Base-by-base conservation (phyloP, 1,140 invertebrate species). In the Drosophila elegans region DNA sequence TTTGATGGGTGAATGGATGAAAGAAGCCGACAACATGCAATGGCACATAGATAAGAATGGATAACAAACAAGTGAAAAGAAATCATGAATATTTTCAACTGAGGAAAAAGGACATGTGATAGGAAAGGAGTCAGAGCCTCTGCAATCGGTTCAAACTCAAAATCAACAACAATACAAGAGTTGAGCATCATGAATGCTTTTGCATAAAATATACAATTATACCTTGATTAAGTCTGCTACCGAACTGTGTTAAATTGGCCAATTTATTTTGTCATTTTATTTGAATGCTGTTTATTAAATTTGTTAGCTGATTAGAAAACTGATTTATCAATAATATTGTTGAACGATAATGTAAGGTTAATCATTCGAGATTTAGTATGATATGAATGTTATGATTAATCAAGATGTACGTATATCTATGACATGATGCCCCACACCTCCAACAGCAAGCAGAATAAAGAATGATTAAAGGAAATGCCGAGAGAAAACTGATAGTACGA, bases 1-100 rank as follows among this genome's bases (percentile, higher is more conserved):
- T 80, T 90, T 69, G 21, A 90, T 88, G 80, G 76, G 59, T 79
- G n/a, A 56, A 9, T 54, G 51, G n/a, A 34, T 46, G n/a, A 63
- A 73, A 38, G 12, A 21, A 52, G 4, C 10, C 41, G n/a, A 29
- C 36, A 45, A 12, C 73, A 76, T 76, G 73, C 73, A 56, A 34
- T 9, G 39, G 13, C 32, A 3, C 36, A 36, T 52, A 36, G 4
- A 10, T 16, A 13, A 4, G 0, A 51, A 51, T 4, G 36, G 2
- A 71, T 36, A 38, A 10, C 3, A 46, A 48, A 6, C 25, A 44
- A 10, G 27, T 13, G 2, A 2, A 7, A 44, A 60, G 7, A 7
- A 49, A 49, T 29, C 16, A 32, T 32, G 21, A n/a, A 2, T 11
- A 29, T 27, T 55, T 7, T 29, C 29, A 34, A 46, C 11, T 34